Base-by-base conservation (phyloP, 2,888 invertebrate genomes). In the Aphodius granarius region DNA sequence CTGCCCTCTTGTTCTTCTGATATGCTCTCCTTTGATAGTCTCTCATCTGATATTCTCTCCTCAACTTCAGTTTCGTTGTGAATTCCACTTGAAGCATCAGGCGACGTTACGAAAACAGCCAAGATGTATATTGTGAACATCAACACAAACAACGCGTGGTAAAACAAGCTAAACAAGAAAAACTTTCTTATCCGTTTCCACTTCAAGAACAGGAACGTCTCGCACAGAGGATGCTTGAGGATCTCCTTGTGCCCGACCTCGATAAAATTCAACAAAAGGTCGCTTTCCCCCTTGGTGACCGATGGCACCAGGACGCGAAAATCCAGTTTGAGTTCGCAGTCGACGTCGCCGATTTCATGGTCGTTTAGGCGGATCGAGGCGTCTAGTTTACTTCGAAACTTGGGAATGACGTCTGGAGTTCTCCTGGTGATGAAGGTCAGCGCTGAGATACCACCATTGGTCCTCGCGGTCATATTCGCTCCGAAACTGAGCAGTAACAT, bases 331-430 rank as follows among this genome's bases (percentile, higher is more conserved):
- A 95, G 89, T 85, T 95, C 95, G 81, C 95, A 95, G 83, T 96
- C 95, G 0, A 95, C 94, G 81, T 96, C 95, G 0, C 95, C 95
- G 20, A 95, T 89, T 84, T 96, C 95, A 82, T 95, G 95, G 82
- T 95, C 95, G 82, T 94, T 94, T 5, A 94, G 89, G 80, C 92
- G 92, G 15, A 95, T 93, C 0, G 94, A 92, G 63, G 92, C 90
- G 81, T 95, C 94, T 66, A 95, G 89, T 83, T 94, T 93, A 62
- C 80, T 76, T 4, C 86, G 81, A 75, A 94, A 90, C 73, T 93
- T 91, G 0, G 94, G 93, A 66, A 95, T 89, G 4, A 95, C 94
- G 80, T 95, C 94, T 0, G 96, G 95, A 0, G 95, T 95, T 79
- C 95, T 90, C n/a, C 95, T 91, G 0, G 95, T 93, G 75, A 96